phyloP scores from a whole-genome alignment of 2,888 invertebrate genomes.

The Drosophila subquinaria region DNA sequence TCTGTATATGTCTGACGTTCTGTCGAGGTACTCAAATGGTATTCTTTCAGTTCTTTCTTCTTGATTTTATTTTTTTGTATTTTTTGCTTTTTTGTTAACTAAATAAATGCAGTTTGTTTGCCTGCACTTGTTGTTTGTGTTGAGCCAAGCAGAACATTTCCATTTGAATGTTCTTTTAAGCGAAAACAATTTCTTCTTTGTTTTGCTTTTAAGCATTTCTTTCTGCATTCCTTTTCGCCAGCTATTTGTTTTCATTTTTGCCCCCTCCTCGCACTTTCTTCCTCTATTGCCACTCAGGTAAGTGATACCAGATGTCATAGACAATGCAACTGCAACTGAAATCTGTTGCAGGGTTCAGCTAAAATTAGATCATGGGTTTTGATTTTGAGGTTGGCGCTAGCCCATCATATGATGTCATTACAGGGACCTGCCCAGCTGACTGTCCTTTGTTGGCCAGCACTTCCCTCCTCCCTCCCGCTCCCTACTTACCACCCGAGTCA shows the following conservation, averaged over 20 bases:
- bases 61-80: slow-evolving; percentile 37
- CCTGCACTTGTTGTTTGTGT: slow-evolving; percentile 79
- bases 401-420: slow-evolving; percentile 70
- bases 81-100: slow-evolving; percentile 56
- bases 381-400: slow-evolving; percentile 62
- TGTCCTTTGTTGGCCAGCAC: slow-evolving; percentile 48
- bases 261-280: neutral
- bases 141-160: slow-evolving; percentile 82
- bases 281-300: slow-evolving; percentile 34
- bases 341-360: slow-evolving; percentile 50
- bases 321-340: slow-evolving; percentile 36
- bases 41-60: slow-evolving; percentile 57
- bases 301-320: slow-evolving; percentile 43
- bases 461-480: neutral
- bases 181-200: slow-evolving; percentile 82
- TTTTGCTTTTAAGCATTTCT: slow-evolving; percentile 68
- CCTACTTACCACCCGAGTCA: slow-evolving; percentile 9
- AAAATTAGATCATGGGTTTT: slow-evolving; percentile 78
- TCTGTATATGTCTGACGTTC: slow-evolving; percentile 64
- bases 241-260: slow-evolving; percentile 34
- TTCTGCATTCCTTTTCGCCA: slow-evolving; percentile 51
- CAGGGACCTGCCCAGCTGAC: slow-evolving; percentile 55
- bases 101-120: slow-evolving; percentile 80
- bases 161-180: slow-evolving; percentile 82
- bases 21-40: slow-evolving; percentile 73